Conservation (phyloP, 92 coral and sea anemone species). For the Zoanthus solanderi region DNA sequence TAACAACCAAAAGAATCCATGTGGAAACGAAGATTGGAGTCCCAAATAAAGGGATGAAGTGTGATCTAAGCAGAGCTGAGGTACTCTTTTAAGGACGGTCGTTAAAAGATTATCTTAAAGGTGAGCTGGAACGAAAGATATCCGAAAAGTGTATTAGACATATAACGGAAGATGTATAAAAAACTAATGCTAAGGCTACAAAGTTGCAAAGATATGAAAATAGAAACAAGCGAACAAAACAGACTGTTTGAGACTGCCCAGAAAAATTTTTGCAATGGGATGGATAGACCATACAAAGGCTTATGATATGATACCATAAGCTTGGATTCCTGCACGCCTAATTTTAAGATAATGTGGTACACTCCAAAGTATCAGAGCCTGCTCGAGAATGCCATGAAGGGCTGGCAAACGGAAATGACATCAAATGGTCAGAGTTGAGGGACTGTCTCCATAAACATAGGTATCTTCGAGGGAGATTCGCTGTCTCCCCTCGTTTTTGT, state of each 20-base stretch:
- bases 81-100: background rate
- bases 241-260: slow-evolving; percentile 36
- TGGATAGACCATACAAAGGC: too few relatives aligned
- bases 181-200: slow-evolving; percentile 24
- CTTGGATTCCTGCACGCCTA: too few relatives aligned
- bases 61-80: slow-evolving; percentile 15
- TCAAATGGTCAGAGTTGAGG: too few relatives aligned
- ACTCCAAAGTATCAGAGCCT: too few relatives aligned
- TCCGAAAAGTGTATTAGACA: background rate
- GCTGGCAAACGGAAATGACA: too few relatives aligned
- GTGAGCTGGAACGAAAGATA: background rate
- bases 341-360: too few relatives aligned
- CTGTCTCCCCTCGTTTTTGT: too few relatives aligned
- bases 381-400: too few relatives aligned
- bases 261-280: slow-evolving; percentile 1
- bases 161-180: slow-evolving; percentile 49
- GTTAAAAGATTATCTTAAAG: background rate
- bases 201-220: slow-evolving; percentile 18
- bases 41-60: slow-evolving; percentile 16
- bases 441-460: too few relatives aligned
- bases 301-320: too few relatives aligned
- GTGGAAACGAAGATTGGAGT: background rate
- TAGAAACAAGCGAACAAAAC: slow-evolving; percentile 41
- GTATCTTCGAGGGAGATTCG: too few relatives aligned
- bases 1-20: background rate